Base-by-base conservation (phyloP, 2,797 vertebrate species). In the Mionectes olivaceus region DNA sequence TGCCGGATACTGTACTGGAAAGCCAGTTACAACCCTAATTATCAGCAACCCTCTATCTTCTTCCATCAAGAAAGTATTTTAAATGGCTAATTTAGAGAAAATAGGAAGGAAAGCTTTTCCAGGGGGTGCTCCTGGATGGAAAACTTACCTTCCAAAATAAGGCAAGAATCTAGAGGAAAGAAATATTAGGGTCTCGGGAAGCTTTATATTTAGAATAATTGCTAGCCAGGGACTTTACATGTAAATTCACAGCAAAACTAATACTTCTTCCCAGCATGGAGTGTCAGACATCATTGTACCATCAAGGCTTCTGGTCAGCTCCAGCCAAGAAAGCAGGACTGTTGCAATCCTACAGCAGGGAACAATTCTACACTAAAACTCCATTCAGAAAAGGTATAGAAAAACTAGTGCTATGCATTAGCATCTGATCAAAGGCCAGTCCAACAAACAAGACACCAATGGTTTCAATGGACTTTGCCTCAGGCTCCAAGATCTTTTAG, bases 351-450 rank as follows among this genome's bases (percentile, higher is more conserved):
- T 82, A 21, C 67, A 53, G 52, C 73, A 73, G 61, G 65, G 32
- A 89, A 89, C 44, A 91, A 63, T 78, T 86, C 89, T 32, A 43
- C 3, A 2, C 63, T 67, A 88, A 91, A 82, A 67, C 5, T 19
- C 21, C 41, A 32, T 76, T 93, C 90, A 93, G 61, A 67, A 89
- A 71, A 82, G 68, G 63, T 90, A 84, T 50, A 91, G 83, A 86
- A 93, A 85, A 84, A 41, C 87, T 79, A 93, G 73, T 1, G 1
- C 77, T 56, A 19, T 64, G 70, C 68, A 91, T 91, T 84, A 88
- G 46, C 35, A 53, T 74, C 80, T 96, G 94, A 97, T 94, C 93
- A 97, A 96, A 95, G 89, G 67, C 86, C 67, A 77, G 60, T 25
- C 80, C 74, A 91, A 35, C 1, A 15, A 82, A 87, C 3, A 94